Base-by-base conservation (phyloP, 2,113 vertebrate genomes). In the Apodemus sylvaticus region DNA sequence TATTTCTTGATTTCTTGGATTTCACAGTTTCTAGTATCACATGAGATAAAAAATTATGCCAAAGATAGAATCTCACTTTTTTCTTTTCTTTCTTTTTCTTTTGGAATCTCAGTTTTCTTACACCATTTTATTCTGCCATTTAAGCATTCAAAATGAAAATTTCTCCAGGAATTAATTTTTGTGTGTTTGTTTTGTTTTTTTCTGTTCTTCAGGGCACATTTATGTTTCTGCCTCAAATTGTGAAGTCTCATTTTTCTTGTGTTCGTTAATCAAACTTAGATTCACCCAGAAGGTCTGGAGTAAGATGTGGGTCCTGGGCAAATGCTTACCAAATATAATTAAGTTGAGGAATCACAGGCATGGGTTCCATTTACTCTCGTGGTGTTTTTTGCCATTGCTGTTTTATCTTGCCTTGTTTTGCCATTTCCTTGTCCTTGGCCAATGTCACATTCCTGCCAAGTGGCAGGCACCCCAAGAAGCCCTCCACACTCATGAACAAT, bases 21-120 rank as follows among this genome's bases (percentile, higher is more conserved):
- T 48, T 86, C 82, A 77, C 74, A 34, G 66, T 93, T 93, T 96
- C 34, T 64, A 70, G 36, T 34, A 78, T 93, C 55, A 62, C 45
- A 29, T 58, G 19, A 79, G 62, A 91, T 91, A 91, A 96, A 96
- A 97, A 95, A 53, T 42, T 82, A 58, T 19, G 77, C 3, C 68
- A 73, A 92, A 96, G 86, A 96, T 76, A 89, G 5, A 82, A 48
- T 97, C 81, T 96, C 89, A 89, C 92, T 95, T 93, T 62, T 24
- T 22, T 4, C 8, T 24, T 24, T 8, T 62, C 24, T 60, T 22
- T 22, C 5, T 60, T 60, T 60, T 60, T 7, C 6, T 26, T 24
- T 62, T 62, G 24, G 2, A 82, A 48, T 97, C 77, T 95, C 89
- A 91, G 90, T 95, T 92, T 83, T 93, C 89, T 87, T 14, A 53